A percentile compares a stretch with the other conserved stretches of the same genome.
Evolutionary conservation across 2,113 vertebrate species (phyloP).

Genomic region (Rissa tridactyla): DNA sequence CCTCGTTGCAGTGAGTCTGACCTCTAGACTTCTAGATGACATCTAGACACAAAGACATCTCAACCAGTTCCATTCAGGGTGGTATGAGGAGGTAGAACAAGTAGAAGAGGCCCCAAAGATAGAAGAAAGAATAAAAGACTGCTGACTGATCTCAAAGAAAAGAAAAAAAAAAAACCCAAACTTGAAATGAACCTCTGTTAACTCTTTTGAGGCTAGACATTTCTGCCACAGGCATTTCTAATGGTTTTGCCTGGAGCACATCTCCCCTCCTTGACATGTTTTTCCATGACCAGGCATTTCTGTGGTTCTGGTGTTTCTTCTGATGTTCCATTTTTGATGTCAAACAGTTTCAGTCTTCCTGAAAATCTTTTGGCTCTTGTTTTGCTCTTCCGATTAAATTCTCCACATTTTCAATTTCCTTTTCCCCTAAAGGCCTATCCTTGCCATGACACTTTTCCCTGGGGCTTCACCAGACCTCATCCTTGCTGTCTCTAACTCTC

Average conservation of each 20-base stretch:
- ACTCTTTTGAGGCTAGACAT: not conserved
- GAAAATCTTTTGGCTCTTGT: not conserved
- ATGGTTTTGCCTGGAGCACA: not conserved
- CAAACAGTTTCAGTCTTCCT: not conserved
- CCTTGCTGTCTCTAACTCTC: not conserved
- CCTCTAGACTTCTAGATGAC: not conserved
- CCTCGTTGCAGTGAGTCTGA: conserved; percentile 85
- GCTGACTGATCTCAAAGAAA: not conserved
- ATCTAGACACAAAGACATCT: not conserved
- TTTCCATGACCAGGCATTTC: not conserved
- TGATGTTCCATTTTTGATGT: not conserved
- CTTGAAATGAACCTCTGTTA: not conserved
- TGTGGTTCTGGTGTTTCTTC: not conserved
- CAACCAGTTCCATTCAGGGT: not conserved
- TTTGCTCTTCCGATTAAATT: not conserved
- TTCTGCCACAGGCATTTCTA: not conserved
- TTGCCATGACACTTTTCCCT: not conserved
- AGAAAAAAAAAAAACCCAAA: not conserved
- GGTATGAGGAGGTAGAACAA: not conserved
- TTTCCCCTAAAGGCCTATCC: not conserved
- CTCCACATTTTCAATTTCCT: not conserved
- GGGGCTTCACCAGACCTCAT: not conserved
- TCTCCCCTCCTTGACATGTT: not conserved
- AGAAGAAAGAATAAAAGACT: not conserved
- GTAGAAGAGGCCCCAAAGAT: not conserved